Conservation (phyloP, 2,113 vertebrate genomes). For the Suricata suricatta region DNA sequence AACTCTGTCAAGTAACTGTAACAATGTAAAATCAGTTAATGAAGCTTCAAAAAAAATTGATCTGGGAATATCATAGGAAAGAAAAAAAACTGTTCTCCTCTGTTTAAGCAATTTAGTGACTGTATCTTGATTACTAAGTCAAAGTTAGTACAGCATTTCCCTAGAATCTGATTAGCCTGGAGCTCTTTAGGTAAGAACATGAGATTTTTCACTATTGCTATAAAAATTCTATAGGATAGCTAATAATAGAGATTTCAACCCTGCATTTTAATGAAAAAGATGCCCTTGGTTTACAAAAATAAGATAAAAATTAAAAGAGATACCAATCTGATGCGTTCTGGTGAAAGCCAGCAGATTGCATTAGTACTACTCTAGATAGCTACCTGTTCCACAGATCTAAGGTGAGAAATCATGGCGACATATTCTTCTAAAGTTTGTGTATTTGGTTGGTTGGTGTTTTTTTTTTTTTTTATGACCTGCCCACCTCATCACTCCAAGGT, state of each 20-base stretch:
- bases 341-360: neutral
- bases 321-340: neutral
- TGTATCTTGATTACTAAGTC: constrained; percentile 63
- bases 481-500: neutral
- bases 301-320: constrained; percentile 24
- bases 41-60: constrained; percentile 52
- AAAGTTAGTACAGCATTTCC: constrained; percentile 43
- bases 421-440: neutral
- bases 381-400: neutral
- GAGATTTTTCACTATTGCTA: constrained; percentile 46
- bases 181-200: constrained; percentile 49
- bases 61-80: constrained; percentile 48
- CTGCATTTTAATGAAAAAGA: constrained; percentile 31
- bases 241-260: constrained; percentile 44
- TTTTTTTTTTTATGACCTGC: neutral
- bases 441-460: neutral
- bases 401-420: neutral
- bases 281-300: constrained; percentile 44
- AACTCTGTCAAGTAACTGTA: constrained; percentile 6
- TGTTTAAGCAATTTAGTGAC: constrained; percentile 52
- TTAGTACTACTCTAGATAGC: neutral
- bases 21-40: constrained; percentile 51
- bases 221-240: constrained; percentile 45
- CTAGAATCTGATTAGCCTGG: constrained; percentile 57
- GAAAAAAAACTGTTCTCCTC: constrained; percentile 65